Evolutionary conservation across 2,797 vertebrate species (phyloP), one percentile per base, ranked within the genome.

Genomic region (Eospalax fontanierii): DNA sequence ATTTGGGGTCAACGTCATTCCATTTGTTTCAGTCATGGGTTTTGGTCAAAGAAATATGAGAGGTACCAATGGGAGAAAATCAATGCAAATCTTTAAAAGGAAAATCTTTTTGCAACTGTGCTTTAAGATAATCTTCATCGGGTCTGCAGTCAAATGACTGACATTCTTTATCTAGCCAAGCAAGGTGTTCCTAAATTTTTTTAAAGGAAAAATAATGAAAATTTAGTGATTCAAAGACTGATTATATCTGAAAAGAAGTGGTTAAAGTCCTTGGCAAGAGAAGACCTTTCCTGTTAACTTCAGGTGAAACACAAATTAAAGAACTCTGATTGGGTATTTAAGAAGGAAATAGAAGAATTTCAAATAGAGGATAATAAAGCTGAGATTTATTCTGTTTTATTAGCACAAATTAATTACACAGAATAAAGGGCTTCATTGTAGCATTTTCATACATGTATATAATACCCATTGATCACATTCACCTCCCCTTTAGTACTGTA

Each of bases 261-360:
- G 21, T n/a, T 66, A 78, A 38, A 68, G 35, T 24, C 14, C 5
- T 68, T 74, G 9, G 84, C 70, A 65, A 26, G 38, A 93, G 14
- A 75, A 4, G 11, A 0, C 24, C 15, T 33, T 59, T 8, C 89
- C 30, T 90, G n/a, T 63, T 80, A 35, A 93, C 63, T 74, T 85
- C 65, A 93, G 84, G 79, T 15, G 87, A 84, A 71, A 54, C n/a
- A 83, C 50, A 84, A 93, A 90, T 71, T 71, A 46, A 70, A 76
- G 14, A 61, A 35, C 63, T 84, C n/a, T 81, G 24, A 61, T 22
- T 54, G 16, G 3, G 0, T 14, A 57, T 87, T 71, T 54, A 33
- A 40, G 70, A 65, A 68, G 40, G 6, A 87, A 73, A 43, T 35
- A 7, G 61, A 87, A 68, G 9, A 71, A 54, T 74, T 89, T 21